Percentiles rank a stretch among this genome's conserved stretches.
Conservation (phyloP, 2,797 vertebrate species). For the Vireo griseus region DNA sequence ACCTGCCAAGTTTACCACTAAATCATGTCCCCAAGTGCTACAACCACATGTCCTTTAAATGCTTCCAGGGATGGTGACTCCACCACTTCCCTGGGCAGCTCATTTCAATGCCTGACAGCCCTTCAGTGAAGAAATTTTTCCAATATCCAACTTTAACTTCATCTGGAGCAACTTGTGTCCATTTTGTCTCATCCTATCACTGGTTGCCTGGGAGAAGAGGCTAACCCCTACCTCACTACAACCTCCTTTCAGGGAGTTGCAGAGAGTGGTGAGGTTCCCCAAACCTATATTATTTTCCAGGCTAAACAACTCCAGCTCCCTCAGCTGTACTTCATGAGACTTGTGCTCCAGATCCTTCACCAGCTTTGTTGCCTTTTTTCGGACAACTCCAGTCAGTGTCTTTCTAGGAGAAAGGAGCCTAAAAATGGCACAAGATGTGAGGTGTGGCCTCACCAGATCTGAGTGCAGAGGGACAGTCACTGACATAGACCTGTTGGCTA, state of each 20-base stretch:
- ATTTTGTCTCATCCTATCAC: rapidly evolving
- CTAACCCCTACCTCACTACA: neutral
- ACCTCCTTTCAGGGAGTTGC: too few relatives aligned
- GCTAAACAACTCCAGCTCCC: neutral
- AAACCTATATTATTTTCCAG: too few relatives aligned
- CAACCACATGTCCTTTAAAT: neutral
- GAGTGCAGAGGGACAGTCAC: too few relatives aligned
- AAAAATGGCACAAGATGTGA: neutral
- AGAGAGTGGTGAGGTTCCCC: rapidly evolving
- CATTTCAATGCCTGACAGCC: neutral
- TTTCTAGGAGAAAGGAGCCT: neutral
- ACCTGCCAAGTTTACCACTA: neutral
- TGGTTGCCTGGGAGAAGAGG: neutral
- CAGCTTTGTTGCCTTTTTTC: neutral
- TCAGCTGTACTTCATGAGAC: neutral
- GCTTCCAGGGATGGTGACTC: neutral
- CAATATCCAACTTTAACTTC: neutral
- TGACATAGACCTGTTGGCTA: neutral
- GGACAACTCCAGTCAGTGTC: neutral
- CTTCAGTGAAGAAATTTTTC: neutral
- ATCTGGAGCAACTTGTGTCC: neutral
- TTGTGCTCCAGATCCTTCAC: neutral
- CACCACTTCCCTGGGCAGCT: neutral
- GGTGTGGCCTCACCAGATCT: neutral
- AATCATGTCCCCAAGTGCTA: neutral